phyloP scores from a whole-genome alignment of 1,140 invertebrate genomes.

The Ips typographus region DNA sequence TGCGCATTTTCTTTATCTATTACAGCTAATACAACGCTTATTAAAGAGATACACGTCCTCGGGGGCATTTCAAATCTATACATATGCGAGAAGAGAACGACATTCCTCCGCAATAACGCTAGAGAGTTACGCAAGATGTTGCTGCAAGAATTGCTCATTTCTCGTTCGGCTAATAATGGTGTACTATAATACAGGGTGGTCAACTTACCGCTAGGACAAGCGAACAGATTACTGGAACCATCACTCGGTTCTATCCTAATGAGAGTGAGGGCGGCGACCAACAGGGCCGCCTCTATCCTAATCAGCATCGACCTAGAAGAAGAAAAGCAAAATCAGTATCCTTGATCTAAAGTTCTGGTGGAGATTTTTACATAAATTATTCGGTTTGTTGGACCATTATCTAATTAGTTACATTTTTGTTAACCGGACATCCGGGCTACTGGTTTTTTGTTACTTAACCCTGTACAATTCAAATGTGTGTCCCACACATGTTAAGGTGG shows the following conservation, averaged over 20 bases:
- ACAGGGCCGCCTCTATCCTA: conserved; percentile 43
- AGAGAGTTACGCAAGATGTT: conserved; percentile 20
- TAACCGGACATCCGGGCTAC: too few species aligned
- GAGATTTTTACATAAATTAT: too few species aligned
- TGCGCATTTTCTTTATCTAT: not conserved
- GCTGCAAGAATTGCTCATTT: conserved; percentile 9
- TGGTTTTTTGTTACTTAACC: not conserved
- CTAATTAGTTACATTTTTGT: too few species aligned
- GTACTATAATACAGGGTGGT: not conserved
- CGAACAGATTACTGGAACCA: conserved; percentile 40
- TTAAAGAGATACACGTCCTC: not conserved
- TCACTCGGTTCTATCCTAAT: conserved; percentile 13
- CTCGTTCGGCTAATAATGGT: not conserved
- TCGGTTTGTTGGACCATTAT: too few species aligned
- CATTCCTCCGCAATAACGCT: conserved; percentile 19
- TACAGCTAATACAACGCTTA: not conserved
- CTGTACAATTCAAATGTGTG: not conserved
- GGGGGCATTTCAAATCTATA: not conserved
- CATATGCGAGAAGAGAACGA: conserved; percentile 14
- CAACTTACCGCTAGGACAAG: conserved; percentile 45
- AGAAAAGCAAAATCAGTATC: conserved; percentile 17
- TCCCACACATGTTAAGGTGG: not conserved
- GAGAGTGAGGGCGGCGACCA: conserved; percentile 40
- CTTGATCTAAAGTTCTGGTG: too few species aligned
- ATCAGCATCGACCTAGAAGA: conserved; percentile 44